Conservation (phyloP, 2,797 vertebrate species). For the Aphelocoma californica region DNA sequence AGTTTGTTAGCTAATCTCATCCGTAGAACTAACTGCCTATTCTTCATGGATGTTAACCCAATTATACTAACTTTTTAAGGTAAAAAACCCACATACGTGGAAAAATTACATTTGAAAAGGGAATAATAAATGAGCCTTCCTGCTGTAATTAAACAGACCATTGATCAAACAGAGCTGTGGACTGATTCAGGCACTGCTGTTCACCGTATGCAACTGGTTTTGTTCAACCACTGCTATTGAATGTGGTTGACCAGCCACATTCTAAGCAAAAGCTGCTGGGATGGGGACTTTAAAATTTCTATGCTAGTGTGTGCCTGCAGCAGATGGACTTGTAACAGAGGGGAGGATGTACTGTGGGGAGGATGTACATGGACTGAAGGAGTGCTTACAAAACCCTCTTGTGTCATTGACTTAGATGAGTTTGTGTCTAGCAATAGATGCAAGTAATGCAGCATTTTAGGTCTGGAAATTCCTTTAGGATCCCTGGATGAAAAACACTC, state of each 20-base stretch:
- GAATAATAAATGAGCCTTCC: neutral
- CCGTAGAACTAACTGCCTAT: slow-evolving; percentile 12
- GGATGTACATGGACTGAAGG: neutral
- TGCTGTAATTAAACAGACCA: neutral
- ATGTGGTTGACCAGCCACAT: neutral
- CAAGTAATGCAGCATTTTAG: neutral
- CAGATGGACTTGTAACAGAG: neutral
- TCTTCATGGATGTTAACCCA: slow-evolving; percentile 35
- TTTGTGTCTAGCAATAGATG: neutral
- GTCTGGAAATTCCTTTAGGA: neutral
- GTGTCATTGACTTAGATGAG: neutral
- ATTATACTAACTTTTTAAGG: slow-evolving; percentile 1
- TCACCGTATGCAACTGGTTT: fast-evolving
- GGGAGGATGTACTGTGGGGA: neutral
- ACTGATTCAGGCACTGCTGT: neutral
- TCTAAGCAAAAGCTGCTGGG: neutral
- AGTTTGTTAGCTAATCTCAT: slow-evolving; percentile 7
- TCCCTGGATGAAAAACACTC: neutral
- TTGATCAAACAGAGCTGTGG: neutral
- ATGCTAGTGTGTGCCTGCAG: neutral
- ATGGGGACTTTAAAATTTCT: neutral
- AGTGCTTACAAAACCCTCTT: neutral
- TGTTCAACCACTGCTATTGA: neutral
- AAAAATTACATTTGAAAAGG: neutral
- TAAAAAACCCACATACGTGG: neutral